A percentile compares a stretch with the other conserved stretches of the same genome.
Evolutionary conservation across 2,797 vertebrate species (phyloP).

Genomic region (Gallinago nigripennis): DNA sequence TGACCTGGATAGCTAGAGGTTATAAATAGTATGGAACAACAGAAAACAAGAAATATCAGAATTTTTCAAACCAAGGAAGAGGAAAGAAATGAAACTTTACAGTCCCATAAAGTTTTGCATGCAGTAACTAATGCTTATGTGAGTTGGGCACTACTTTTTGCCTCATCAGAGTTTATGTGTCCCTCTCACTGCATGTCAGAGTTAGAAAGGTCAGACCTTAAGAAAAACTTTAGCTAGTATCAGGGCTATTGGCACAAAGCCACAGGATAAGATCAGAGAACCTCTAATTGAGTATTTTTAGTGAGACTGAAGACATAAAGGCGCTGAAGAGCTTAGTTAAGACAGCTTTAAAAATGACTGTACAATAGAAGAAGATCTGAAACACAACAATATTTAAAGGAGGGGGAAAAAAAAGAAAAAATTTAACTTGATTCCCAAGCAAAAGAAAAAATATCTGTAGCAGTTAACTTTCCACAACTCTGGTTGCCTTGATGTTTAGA

Average conservation of each 20-base stretch:
- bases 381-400: background rate
- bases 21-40: slow-evolving; percentile 36
- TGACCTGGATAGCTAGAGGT: background rate
- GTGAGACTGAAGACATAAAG: background rate
- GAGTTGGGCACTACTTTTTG: background rate
- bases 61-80: background rate
- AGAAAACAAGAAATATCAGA: background rate
- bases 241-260: background rate
- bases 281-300: background rate
- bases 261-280: background rate
- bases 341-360: background rate
- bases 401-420: no score
- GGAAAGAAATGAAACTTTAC: background rate
- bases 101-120: background rate
- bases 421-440: background rate
- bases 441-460: background rate
- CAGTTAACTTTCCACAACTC: background rate
- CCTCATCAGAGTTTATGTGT: background rate
- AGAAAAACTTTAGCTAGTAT: background rate
- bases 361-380: background rate
- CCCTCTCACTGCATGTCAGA: background rate
- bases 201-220: background rate
- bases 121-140: background rate
- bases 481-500: background rate
- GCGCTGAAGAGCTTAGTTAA: background rate